Evolutionary conservation across 2,113 vertebrate species (phyloP).

Genomic region (Corydoras maculifer): DNA sequence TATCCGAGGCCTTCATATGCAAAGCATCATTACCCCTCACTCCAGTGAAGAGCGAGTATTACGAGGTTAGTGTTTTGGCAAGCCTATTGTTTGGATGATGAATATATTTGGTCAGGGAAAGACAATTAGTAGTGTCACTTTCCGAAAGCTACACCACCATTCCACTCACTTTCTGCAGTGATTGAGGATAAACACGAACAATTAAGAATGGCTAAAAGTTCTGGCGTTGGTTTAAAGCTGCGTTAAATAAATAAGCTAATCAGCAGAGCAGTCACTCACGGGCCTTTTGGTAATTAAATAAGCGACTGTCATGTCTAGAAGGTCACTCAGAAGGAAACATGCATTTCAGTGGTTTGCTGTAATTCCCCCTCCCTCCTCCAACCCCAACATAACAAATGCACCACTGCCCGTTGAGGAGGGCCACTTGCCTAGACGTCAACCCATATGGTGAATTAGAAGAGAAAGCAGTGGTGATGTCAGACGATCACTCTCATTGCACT

Average conservation of each 20-base stretch:
- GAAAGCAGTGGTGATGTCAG: constrained; percentile 53
- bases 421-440: constrained; percentile 42
- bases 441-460: constrained; percentile 49
- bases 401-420: constrained; percentile 48
- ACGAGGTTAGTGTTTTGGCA: constrained; percentile 96
- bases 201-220: constrained; percentile 58
- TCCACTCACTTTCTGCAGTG: constrained; percentile 61
- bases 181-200: constrained; percentile 58
- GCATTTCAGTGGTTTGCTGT: constrained; percentile 44
- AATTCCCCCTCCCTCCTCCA: constrained; percentile 25
- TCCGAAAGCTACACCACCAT: constrained; percentile 80
- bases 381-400: constrained; percentile 7
- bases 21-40: constrained; percentile 98
- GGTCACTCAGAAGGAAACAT: constrained; percentile 47
- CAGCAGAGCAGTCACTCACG: constrained; percentile 62
- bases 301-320: constrained; percentile 44
- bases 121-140: constrained; percentile 81
- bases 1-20: constrained; percentile 80
- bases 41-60: constrained; percentile 96
- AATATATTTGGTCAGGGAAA: constrained; percentile 78
- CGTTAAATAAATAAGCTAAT: constrained; percentile 66
- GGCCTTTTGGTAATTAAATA: constrained; percentile 56
- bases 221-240: constrained; percentile 56
- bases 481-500: constrained; percentile 50
- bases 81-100: constrained; percentile 98